These are phyloP conservation scores for Andrena minutula DNA, from an alignment of 2,888 invertebrate species.

Conservation along the genomic window DNA sequence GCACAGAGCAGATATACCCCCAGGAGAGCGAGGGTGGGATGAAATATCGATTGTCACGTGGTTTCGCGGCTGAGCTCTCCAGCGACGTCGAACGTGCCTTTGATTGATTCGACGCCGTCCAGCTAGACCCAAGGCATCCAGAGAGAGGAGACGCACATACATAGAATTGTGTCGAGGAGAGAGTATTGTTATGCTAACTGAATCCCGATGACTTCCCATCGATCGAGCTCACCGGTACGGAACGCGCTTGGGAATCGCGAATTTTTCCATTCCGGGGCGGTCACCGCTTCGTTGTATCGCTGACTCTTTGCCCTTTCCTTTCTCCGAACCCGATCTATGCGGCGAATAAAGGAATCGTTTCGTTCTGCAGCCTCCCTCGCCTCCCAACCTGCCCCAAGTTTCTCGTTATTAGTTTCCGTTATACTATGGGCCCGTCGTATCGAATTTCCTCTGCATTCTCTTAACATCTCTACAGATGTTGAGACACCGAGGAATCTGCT, in stretches of 20 bases:
- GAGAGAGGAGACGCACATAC: conserved; percentile 1
- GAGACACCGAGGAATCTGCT: conserved; percentile 4
- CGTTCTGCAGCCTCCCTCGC: conserved; percentile 14
- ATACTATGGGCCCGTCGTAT: conserved; percentile 10
- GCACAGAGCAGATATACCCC: conserved; percentile 7
- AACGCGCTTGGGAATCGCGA: conserved; percentile 59
- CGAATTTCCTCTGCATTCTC: conserved; percentile 2
- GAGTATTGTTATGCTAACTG: conserved; percentile 72
- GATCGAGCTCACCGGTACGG: conserved; percentile 66
- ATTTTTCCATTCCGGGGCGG: conserved; percentile 63
- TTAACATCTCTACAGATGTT: conserved; percentile 28
- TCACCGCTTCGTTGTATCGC: conserved; percentile 46
- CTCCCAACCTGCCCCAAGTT: conserved; percentile 4
- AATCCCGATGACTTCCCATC: conserved; percentile 72
- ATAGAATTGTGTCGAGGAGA: conserved; percentile 60
- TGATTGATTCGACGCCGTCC: conserved; percentile 67
- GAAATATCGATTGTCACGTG: conserved; percentile 71
- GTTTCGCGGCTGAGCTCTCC: conserved; percentile 62
- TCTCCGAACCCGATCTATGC: not conserved
- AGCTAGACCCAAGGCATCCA: conserved; percentile 39
- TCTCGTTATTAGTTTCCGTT: conserved; percentile 42
- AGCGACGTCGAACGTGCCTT: conserved; percentile 57
- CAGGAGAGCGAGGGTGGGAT: conserved; percentile 48
- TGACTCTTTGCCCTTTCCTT: conserved; percentile 36
- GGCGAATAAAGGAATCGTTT: conserved; percentile 51